phyloP scores from a whole-genome alignment of 2,888 invertebrate species.

The Allophyes oxyacanthae region DNA sequence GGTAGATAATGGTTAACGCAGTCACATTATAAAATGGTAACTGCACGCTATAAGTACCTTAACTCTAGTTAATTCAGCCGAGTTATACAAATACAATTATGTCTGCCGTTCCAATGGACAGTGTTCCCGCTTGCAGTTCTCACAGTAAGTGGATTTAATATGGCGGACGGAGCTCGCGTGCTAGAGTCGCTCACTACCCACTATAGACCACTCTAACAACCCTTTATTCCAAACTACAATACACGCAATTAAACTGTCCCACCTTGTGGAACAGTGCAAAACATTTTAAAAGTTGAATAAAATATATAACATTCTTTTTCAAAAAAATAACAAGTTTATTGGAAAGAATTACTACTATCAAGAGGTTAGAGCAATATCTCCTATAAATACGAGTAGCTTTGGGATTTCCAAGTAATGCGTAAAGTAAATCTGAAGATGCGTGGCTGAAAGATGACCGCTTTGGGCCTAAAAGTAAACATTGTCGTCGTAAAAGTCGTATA shows the following conservation, averaged over 20 bases:
- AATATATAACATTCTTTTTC: too few species aligned
- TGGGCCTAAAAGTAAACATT: conserved; percentile 21
- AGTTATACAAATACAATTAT: not conserved
- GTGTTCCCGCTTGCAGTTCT: conserved; percentile 32
- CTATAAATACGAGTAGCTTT: not conserved
- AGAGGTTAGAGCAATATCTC: not conserved
- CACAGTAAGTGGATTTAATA: conserved; percentile 58
- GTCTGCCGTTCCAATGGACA: conserved; percentile 1
- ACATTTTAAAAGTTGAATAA: too few species aligned
- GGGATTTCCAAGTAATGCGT: conserved; percentile 14
- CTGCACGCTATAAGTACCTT: too few species aligned
- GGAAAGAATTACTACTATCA: not conserved
- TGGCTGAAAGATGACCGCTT: conserved; percentile 5
- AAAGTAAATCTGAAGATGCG: conserved; percentile 6
- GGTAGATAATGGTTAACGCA: too few species aligned
- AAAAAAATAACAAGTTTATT: too few species aligned
- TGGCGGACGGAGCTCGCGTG: conserved; percentile 55
- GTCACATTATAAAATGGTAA: too few species aligned
- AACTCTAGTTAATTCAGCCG: too few species aligned
- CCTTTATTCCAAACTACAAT: conserved; percentile 35
- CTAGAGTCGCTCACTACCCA: conserved; percentile 38
- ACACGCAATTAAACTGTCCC: conserved; percentile 31
- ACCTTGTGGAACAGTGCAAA: too few species aligned
- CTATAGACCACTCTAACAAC: conserved; percentile 32
- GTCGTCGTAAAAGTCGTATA: conserved; percentile 7